phyloP scores from a whole-genome alignment of 2,797 vertebrate species.

The Perodicticus potto region DNA sequence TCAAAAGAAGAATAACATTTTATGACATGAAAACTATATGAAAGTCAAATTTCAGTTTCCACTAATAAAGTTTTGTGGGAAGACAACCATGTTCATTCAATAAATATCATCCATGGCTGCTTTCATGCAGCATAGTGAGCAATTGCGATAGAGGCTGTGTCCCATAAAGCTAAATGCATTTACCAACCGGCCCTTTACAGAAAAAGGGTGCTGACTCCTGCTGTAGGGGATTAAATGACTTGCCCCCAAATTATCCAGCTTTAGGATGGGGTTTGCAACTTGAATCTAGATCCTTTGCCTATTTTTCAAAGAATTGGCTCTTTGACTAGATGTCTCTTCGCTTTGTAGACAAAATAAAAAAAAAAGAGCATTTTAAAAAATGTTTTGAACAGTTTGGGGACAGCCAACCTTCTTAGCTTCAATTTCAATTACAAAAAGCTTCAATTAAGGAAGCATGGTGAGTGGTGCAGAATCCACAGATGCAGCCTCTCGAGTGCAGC shows the following conservation, averaged over 20 bases:
- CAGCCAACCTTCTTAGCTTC: slow-evolving; percentile 14
- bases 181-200: neutral
- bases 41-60: neutral
- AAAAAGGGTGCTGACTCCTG: neutral
- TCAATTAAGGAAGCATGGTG: neutral
- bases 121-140: neutral
- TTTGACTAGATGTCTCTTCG: neutral
- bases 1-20: neutral
- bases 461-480: neutral
- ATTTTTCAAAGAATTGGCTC: slow-evolving; percentile 21
- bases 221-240: neutral
- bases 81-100: neutral
- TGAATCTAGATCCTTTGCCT: neutral
- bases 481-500: slow-evolving; percentile 3
- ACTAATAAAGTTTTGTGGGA: neutral
- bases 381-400: neutral
- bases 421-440: slow-evolving; percentile 36
- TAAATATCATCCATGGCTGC: neutral
- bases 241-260: neutral
- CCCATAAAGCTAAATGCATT: neutral
- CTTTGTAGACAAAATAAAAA: neutral
- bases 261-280: neutral
- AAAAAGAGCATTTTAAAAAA: neutral
- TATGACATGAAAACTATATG: neutral
- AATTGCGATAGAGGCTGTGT: neutral